Evolutionary conservation across 2,113 vertebrate species (phyloP), one percentile per base, ranked within the genome.

Genomic region (Takifugu bimaculatus): DNA sequence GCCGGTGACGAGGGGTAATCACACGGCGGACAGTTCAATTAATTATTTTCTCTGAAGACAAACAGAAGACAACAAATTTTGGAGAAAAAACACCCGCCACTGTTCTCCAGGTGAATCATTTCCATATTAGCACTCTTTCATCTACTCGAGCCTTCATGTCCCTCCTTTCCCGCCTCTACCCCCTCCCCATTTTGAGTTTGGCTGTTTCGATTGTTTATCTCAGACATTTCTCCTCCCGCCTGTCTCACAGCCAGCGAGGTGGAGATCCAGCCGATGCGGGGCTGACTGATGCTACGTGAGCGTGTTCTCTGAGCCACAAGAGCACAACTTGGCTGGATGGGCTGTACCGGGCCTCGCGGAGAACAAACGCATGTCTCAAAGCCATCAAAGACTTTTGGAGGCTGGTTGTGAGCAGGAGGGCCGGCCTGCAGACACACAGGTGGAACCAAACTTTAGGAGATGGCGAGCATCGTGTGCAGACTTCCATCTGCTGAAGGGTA

Each of bases 1-100:
- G 75, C 29, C 20, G 3, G 54, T 74, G 86, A 89, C 87, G 83
- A 85, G 83, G 85, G 85, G 86, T 82, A 87, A 91, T 86, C 86
- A 72, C 84, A 84, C 70, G 56, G 57, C 63, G 56, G 85, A 87
- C 86, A 84, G 71, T 85, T 88, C 85, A 88, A 88, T 91, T 88
- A 82, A 74, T 88, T 86, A 83, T 85, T 81, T 84, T 78, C 74
- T 76, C 66, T 25, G 49, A 63, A 81, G 80, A 75, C 64, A 66
- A 81, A 72, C 53, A 57, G 77, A 62, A 63, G 72, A 64, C 20
- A 20, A 20, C 20, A 62, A 82, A 84, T 80, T 68, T 12, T 15
- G 14, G 14, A 45, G 11, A 20, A 9, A 50, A 26, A 20, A 20
- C 20, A 20, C 20, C 20, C n/a, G 10, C 48, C n/a, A 74, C 52